phyloP scores from a whole-genome alignment of 2,888 invertebrate species.

The Lasioglossum calceatum region DNA sequence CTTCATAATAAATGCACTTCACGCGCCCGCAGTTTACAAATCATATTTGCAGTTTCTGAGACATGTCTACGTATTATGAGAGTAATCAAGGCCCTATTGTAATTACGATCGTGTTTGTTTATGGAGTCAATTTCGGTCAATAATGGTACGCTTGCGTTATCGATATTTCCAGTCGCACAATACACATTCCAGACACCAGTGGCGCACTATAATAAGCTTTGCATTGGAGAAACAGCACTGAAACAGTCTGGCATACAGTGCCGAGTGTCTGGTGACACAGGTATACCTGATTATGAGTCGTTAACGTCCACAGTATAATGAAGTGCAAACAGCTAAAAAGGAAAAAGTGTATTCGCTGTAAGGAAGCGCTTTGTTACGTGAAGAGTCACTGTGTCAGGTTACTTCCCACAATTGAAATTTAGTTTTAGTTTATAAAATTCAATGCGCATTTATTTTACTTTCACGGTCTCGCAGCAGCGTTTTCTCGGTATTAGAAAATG shows the following conservation, averaged over 20 bases:
- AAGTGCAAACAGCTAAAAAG: conserved; percentile 76
- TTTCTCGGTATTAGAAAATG: background rate
- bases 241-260: background rate
- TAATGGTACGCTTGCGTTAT: background rate
- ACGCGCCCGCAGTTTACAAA: background rate
- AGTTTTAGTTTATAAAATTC: background rate
- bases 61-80: background rate
- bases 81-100: background rate
- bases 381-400: background rate
- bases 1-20: background rate
- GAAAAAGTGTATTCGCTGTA: conserved; percentile 73
- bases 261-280: conserved; percentile 27
- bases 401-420: background rate
- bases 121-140: background rate
- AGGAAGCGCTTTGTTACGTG: conserved; percentile 73
- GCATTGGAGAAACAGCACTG: background rate
- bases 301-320: conserved; percentile 68
- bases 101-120: background rate
- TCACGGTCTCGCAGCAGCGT: background rate
- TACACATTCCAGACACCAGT: background rate
- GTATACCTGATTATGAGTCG: conserved; percentile 35
- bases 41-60: background rate
- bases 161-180: background rate
- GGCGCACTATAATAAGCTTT: background rate
- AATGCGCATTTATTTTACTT: background rate